These are phyloP conservation scores for Anguilla rostrata DNA, from an alignment of 2,113 vertebrate species.

Conservation along the genomic window DNA sequence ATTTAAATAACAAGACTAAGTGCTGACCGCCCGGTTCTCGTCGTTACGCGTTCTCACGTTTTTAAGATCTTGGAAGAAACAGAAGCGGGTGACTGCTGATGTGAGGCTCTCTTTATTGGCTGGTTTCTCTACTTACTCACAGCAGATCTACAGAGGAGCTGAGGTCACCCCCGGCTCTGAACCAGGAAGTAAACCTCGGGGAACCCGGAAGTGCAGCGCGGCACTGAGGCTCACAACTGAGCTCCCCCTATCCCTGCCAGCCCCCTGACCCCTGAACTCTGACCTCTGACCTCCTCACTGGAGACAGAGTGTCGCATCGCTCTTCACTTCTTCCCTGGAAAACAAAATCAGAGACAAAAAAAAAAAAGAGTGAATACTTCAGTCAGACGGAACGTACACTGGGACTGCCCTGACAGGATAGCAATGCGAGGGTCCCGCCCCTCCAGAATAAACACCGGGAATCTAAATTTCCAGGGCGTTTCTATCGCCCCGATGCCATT, in stretches of 20 bases:
- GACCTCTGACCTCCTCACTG: not conserved
- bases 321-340: constrained; percentile 24
- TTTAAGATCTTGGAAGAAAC: not conserved
- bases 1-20: too few species aligned
- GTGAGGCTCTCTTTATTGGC: not conserved
- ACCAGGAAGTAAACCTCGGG: not conserved
- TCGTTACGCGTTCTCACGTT: too few species aligned
- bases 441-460: not conserved
- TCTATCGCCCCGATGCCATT: too few species aligned
- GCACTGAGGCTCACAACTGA: not conserved
- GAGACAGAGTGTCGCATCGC: not conserved
- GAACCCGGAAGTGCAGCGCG: not conserved
- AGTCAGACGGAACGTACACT: too few species aligned
- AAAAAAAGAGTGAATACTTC: not conserved
- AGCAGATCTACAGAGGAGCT: not conserved
- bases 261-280: not conserved
- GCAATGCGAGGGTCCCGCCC: not conserved
- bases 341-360: not conserved
- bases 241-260: not conserved
- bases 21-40: too few species aligned
- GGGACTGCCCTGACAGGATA: too few species aligned
- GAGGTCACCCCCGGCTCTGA: too few species aligned
- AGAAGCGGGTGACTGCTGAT: not conserved
- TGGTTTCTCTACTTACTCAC: not conserved
- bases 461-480: too few species aligned